Evolutionary conservation across 37 sponge, comb jelly and placozoan genomes (phyloP).

Genomic region (Diacarnus erythraeanus): DNA sequence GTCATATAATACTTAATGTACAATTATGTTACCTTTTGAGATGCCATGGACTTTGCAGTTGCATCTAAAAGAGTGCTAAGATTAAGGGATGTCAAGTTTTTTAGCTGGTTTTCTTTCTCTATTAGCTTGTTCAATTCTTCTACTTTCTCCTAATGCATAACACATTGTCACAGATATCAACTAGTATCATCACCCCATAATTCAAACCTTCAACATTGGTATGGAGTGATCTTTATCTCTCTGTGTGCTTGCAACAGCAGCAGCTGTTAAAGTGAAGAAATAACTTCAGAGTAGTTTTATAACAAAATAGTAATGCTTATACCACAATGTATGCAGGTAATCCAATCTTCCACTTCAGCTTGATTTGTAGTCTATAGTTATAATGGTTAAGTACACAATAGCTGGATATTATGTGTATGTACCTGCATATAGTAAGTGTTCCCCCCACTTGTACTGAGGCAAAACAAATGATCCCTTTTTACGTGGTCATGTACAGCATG

Average conservation of each 20-base stretch:
- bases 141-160: slow-evolving; percentile 14
- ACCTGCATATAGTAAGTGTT: slow-evolving; percentile 75
- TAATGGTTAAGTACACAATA: neutral
- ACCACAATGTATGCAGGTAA: slow-evolving; percentile 59
- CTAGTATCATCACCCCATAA: too few species aligned
- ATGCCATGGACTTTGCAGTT: slow-evolving; percentile 14
- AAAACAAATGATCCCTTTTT: slow-evolving; percentile 70
- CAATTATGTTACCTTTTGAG: slow-evolving; percentile 27
- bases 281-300: neutral
- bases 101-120: slow-evolving; percentile 47
- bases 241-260: slow-evolving; percentile 30
- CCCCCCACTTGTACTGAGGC: slow-evolving; percentile 60
- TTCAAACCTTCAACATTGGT: slow-evolving; percentile 6
- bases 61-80: slow-evolving; percentile 21
- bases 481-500: slow-evolving; percentile 66
- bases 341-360: slow-evolving; percentile 69
- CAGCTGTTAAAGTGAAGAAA: slow-evolving; percentile 34
- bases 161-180: too few species aligned
- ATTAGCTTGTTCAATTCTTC: slow-evolving; percentile 17
- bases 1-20: neutral
- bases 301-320: neutral
- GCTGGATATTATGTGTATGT: too few species aligned
- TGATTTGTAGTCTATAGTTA: slow-evolving; percentile 39
- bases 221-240: slow-evolving; percentile 25
- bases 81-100: slow-evolving; percentile 53